Evolutionary conservation across 2,797 vertebrate species (phyloP).

Genomic region (Eurystomus glaucurus): DNA sequence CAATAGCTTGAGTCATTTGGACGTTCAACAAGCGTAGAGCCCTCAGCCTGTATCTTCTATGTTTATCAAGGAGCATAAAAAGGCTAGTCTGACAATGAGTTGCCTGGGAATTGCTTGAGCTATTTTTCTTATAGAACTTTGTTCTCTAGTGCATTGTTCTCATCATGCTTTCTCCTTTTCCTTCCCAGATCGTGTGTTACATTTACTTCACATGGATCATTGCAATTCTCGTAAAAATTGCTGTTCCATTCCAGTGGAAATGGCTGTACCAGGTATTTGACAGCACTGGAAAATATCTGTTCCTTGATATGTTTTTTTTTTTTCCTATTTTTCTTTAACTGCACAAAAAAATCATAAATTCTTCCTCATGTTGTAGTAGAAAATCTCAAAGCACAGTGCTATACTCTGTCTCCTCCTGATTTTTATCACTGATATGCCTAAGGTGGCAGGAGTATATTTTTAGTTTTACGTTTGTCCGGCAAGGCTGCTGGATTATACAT

Average conservation of each 20-base stretch:
- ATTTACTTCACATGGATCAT: conserved; percentile 93
- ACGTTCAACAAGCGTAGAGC: not conserved
- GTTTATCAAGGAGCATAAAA: not conserved
- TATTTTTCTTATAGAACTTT: not conserved
- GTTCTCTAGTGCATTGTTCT: not conserved
- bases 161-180: not conserved
- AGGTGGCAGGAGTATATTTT: not conserved
- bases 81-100: not conserved
- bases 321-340: not conserved
- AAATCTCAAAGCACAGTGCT: not conserved
- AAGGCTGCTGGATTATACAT: conserved; percentile 32
- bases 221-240: conserved; percentile 90
- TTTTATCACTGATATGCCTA: not conserved
- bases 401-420: not conserved
- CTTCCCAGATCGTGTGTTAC: conserved; percentile 89
- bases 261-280: conserved; percentile 90
- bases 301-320: not conserved
- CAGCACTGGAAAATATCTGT: not conserved
- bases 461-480: conserved; percentile 27
- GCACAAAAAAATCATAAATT: not conserved
- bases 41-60: not conserved
- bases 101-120: not conserved
- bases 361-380: not conserved
- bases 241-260: conserved; percentile 92
- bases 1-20: not conserved